phyloP scores from a whole-genome alignment of 2,797 vertebrate species.

The Mycteria americana region DNA sequence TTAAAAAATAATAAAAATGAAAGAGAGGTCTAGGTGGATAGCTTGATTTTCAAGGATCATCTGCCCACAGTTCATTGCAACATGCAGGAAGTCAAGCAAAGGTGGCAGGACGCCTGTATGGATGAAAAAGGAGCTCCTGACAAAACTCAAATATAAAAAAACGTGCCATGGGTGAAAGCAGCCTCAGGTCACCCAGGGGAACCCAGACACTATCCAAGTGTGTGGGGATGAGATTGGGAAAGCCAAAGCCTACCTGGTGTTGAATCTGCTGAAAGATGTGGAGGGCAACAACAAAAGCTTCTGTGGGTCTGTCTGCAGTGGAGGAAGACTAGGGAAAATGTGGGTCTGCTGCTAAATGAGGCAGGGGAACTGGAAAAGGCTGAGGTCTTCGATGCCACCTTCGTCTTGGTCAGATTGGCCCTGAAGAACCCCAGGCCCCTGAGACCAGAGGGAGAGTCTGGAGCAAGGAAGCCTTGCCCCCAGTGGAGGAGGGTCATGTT shows the following conservation, averaged over 20 bases:
- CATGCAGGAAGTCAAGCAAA: neutral
- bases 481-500: neutral
- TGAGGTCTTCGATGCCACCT: neutral
- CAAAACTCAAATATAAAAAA: neutral
- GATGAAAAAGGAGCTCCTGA: neutral
- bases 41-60: neutral
- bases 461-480: neutral
- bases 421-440: neutral
- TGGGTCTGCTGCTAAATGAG: neutral
- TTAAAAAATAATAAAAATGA: neutral
- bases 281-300: neutral
- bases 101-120: neutral
- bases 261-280: neutral
- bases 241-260: neutral
- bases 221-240: neutral
- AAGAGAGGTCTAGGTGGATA: neutral
- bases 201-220: neutral
- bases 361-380: neutral
- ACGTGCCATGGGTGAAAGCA: neutral
- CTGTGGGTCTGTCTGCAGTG: neutral
- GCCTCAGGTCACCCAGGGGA: neutral
- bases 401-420: neutral
- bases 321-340: neutral
- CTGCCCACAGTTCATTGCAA: neutral
- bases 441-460: neutral